A percentile compares a stretch with the other conserved stretches of the same genome.
phyloP scores from a whole-genome alignment of 2,888 invertebrate genomes.

The Junonia oenone region DNA sequence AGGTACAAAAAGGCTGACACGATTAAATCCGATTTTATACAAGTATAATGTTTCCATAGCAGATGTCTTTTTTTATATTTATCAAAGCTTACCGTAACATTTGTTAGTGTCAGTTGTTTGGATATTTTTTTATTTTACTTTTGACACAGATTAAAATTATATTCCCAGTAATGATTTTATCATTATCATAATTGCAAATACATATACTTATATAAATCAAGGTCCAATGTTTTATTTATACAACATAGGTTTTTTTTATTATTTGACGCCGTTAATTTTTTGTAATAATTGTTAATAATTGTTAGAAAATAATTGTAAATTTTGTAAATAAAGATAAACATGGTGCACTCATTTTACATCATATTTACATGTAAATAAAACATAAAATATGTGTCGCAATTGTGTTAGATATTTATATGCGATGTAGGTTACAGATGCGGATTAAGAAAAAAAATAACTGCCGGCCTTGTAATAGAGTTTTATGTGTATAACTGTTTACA shows the following conservation, averaged over 20 bases:
- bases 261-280: conserved; percentile 26
- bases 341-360: conserved; percentile 66
- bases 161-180: conserved; percentile 1
- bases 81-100: conserved; percentile 16
- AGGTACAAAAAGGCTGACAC: conserved; percentile 75
- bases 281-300: conserved; percentile 61
- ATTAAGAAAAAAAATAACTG: conserved; percentile 19
- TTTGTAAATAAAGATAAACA: conserved; percentile 64
- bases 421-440: conserved; percentile 24
- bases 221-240: conserved; percentile 48
- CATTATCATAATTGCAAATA: not conserved
- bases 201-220: conserved; percentile 37
- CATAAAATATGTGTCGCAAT: conserved; percentile 25
- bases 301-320: conserved; percentile 66
- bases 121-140: not conserved
- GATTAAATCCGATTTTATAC: conserved; percentile 60
- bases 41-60: conserved; percentile 18
- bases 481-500: conserved; percentile 4
- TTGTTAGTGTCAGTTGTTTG: conserved; percentile 22
- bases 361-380: conserved; percentile 43
- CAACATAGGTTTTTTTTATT: conserved; percentile 30
- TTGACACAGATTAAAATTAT: conserved; percentile 3
- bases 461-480: conserved; percentile 23
- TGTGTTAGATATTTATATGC: conserved; percentile 29
- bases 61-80: conserved; percentile 14